These are phyloP conservation scores for Cnemophilus loriae DNA, from an alignment of 2,113 vertebrate species.

Conservation along the genomic window DNA sequence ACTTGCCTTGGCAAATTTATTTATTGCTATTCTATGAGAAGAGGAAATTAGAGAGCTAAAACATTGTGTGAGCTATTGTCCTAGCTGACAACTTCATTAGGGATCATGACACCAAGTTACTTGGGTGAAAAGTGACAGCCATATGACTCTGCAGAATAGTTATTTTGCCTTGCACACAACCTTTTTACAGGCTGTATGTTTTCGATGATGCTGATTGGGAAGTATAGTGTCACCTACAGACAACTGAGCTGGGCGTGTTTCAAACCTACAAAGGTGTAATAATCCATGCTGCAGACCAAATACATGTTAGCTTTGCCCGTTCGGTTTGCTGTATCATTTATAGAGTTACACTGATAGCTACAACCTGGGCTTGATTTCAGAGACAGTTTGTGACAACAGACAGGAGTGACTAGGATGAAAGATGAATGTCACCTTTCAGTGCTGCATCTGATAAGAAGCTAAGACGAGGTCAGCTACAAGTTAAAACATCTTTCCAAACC, in stretches of 20 bases:
- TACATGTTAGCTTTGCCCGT: accelerated
- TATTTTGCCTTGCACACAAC: background rate
- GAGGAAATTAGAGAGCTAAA: background rate
- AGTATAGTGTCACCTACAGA: background rate
- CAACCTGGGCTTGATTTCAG: background rate
- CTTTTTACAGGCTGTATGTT: background rate
- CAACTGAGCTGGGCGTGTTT: background rate
- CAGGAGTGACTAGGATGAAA: background rate
- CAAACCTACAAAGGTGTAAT: background rate
- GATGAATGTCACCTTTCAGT: background rate
- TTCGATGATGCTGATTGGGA: background rate
- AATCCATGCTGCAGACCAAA: background rate
- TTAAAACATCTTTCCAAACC: background rate
- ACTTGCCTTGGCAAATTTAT: background rate
- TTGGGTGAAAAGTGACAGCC: background rate
- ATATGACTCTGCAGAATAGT: background rate
- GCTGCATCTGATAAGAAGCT: background rate
- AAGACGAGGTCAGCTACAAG: background rate
- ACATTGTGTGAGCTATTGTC: background rate
- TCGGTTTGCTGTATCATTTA: background rate
- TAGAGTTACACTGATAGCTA: background rate
- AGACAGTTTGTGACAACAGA: background rate
- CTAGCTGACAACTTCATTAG: background rate
- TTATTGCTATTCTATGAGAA: background rate
- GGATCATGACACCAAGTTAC: background rate